phyloP scores from a whole-genome alignment of 1,140 invertebrate genomes.

The Acromyrmex charruanus region DNA sequence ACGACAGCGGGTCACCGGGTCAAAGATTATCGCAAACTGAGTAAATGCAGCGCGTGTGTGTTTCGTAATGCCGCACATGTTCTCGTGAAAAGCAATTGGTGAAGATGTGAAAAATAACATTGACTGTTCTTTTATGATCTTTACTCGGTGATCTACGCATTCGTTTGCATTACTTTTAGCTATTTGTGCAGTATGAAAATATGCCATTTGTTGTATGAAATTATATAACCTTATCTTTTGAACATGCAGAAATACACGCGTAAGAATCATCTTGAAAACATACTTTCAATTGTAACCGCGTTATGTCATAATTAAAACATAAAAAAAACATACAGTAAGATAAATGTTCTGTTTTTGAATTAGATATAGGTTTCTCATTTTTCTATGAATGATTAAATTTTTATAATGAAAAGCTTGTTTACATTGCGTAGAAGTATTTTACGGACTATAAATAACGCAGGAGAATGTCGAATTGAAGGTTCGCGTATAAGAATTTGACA shows the following conservation, averaged over 20 bases:
- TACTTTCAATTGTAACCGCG: background rate
- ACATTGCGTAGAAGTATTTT: background rate
- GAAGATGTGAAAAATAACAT: constrained; percentile 50
- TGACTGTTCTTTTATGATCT: constrained; percentile 47
- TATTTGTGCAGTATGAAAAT: constrained; percentile 31
- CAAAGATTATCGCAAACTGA: constrained; percentile 69
- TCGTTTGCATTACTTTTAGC: constrained; percentile 11
- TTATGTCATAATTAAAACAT: background rate
- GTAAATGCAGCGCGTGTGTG: constrained; percentile 55
- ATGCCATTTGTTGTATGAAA: background rate
- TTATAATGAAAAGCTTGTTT: background rate
- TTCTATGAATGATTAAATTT: background rate
- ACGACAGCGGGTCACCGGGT: constrained; percentile 51
- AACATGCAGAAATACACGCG: background rate
- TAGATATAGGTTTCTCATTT: background rate
- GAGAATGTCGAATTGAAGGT: constrained; percentile 17
- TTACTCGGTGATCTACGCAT: background rate
- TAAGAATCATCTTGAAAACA: constrained; percentile 16
- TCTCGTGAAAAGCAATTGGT: constrained; percentile 17
- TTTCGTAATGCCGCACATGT: constrained; percentile 64
- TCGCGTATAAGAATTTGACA: background rate
- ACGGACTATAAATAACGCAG: constrained; percentile 18
- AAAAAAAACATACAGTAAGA: background rate
- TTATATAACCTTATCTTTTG: constrained; percentile 36
- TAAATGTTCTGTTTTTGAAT: background rate